Base-by-base conservation (phyloP, 2,888 invertebrate species). In the Hyposoter didymator region DNA sequence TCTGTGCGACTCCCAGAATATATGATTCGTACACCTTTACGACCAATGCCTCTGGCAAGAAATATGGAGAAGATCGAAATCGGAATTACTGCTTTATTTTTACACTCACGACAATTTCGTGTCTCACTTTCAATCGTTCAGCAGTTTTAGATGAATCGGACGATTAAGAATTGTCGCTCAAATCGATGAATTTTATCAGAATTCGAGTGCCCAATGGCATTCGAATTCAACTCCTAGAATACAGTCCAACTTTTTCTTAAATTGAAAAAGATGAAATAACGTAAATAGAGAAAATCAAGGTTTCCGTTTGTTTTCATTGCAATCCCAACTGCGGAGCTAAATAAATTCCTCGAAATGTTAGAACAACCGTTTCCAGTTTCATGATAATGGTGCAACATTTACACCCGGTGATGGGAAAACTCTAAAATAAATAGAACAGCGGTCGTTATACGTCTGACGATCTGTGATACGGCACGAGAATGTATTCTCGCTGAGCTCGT, bases 1-100 rank as follows among this genome's bases (percentile, higher is more conserved):
- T 22, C 14, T 55, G 75, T 32, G 75, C 55, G 39, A 39, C 74
- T 32, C 66, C 70, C 28, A 7, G 78, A 75, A 80, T 80, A 69
- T 64, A 49, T 75, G 79, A 75, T 75, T 75, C 28, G 52, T 35
- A 55, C 32, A 55, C 32, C 22, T 43, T 22, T 59, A 19, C 32
- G n/a, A 35, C 39, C 10, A 28, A 39, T 47, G 55, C 43, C 70
- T 62, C 69, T 35, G 82, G 43, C 22, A 14, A 39, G 32, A 32
- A 45, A 67, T 35, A 8, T 17, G 32, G 8, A 8, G 12, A 7
- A 66, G 12, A 49, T 8, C 10, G 10, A 70, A 49, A 59, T 39
- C 43, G 43, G 39, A 43, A 8, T 10, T 12, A 73, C 1, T 14
- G 47, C 22, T 6, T 73, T 73, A 39, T 39, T 59, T 17, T 47